A percentile compares a stretch with the other conserved stretches of the same genome.
Conservation (phyloP, 2,797 vertebrate genomes). For the Anguilla anguilla region DNA sequence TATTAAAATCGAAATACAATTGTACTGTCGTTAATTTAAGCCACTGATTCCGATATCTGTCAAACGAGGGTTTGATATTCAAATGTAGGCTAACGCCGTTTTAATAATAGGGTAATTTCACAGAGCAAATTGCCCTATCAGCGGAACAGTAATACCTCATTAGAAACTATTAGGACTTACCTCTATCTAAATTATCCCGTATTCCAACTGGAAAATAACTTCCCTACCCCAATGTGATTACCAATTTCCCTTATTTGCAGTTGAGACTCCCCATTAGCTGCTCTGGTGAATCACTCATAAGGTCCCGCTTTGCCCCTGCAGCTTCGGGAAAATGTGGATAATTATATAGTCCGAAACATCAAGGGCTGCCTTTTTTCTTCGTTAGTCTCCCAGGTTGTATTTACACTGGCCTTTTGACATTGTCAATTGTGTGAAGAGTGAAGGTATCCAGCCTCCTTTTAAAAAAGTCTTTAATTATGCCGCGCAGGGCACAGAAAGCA, state of each 20-base stretch:
- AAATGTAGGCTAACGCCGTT: constrained; percentile 27
- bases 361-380: constrained; percentile 50
- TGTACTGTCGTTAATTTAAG: not conserved
- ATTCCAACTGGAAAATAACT: constrained; percentile 67
- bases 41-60: not conserved
- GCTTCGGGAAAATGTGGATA: constrained; percentile 67
- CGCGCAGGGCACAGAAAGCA: constrained; percentile 30
- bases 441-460: constrained; percentile 54
- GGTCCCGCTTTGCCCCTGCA: constrained; percentile 59
- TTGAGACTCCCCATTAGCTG: constrained; percentile 61
- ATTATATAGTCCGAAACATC: constrained; percentile 68
- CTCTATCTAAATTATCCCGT: constrained; percentile 67
- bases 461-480: constrained; percentile 66
- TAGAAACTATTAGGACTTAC: constrained; percentile 62
- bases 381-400: constrained; percentile 41
- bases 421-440: constrained; percentile 58
- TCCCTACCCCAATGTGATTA: constrained; percentile 70
- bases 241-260: constrained; percentile 73
- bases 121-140: constrained; percentile 46
- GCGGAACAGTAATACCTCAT: constrained; percentile 50
- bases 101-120: constrained; percentile 35
- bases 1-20: not conserved
- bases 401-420: constrained; percentile 49
- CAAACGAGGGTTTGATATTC: constrained; percentile 5
- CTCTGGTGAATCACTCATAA: constrained; percentile 36